phyloP scores from a whole-genome alignment of 2,888 invertebrate genomes.

The Melanophora roralis region DNA sequence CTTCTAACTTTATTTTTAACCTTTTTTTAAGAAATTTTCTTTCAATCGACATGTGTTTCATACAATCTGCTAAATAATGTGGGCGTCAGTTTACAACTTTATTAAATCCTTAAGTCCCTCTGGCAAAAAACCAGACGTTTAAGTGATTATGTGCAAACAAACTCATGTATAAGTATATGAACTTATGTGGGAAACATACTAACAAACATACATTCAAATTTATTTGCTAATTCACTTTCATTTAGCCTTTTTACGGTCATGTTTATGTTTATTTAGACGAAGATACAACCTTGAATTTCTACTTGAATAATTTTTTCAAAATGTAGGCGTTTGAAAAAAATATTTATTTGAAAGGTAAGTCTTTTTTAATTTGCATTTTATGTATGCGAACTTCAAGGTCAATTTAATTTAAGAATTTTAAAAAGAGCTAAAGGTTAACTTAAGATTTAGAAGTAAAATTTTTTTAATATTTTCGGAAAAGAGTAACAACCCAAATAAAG shows the following conservation, averaged over 20 bases:
- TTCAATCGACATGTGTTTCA: background rate
- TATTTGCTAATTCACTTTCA: background rate
- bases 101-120: background rate
- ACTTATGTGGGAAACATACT: background rate
- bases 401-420: too few species aligned
- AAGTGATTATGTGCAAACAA: background rate
- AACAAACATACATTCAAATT: too few species aligned
- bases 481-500: too few species aligned
- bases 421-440: too few species aligned
- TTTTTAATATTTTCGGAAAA: too few species aligned
- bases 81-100: slow-evolving; percentile 31
- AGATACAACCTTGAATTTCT: slow-evolving; percentile 15
- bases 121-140: background rate
- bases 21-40: background rate
- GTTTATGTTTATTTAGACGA: background rate
- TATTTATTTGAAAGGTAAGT: too few species aligned
- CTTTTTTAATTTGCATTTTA: too few species aligned
- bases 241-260: background rate
- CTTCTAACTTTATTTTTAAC: background rate
- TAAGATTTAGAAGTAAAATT: too few species aligned
- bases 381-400: too few species aligned
- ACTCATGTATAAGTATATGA: background rate
- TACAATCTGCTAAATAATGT: background rate
- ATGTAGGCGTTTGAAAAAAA: background rate
- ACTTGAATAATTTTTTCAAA: background rate